Percentiles rank a stretch among this genome's conserved stretches.
These are phyloP conservation scores for Willowsia nigromaculata DNA, from an alignment of 2,888 invertebrate species.

Conservation along the genomic window DNA sequence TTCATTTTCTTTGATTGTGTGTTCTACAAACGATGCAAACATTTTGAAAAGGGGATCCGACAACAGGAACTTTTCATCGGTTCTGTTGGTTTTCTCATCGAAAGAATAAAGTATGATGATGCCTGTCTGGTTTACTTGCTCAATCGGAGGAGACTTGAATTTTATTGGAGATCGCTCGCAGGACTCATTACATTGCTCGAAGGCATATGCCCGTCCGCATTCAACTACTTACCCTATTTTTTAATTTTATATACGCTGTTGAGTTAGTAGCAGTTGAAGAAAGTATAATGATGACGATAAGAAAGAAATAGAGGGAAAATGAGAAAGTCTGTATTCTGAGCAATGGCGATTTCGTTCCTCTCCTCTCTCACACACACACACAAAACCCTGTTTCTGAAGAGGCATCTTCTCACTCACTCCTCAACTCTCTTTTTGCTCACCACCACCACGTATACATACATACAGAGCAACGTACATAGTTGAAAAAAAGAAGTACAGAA, in stretches of 20 bases:
- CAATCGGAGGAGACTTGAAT: background rate
- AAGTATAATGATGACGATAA: slow-evolving; percentile 10
- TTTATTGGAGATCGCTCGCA: slow-evolving; percentile 32
- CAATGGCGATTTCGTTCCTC: slow-evolving; percentile 44
- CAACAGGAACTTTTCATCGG: background rate
- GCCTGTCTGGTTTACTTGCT: background rate
- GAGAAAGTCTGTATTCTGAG: background rate
- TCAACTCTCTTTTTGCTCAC: background rate
- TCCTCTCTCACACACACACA: background rate
- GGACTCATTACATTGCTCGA: background rate
- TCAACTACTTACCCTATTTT: slow-evolving; percentile 37
- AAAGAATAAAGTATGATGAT: background rate
- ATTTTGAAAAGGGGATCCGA: background rate
- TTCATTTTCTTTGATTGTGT: background rate
- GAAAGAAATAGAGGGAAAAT: background rate
- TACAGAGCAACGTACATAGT: no score
- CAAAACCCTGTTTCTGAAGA: slow-evolving; percentile 40
- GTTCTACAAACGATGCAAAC: background rate
- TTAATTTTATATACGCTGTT: slow-evolving; percentile 14
- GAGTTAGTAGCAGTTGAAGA: background rate
- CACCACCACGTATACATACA: background rate
- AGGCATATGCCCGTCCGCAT: slow-evolving; percentile 7
- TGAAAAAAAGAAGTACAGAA: slow-evolving; percentile 1
- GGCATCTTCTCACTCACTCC: slow-evolving; percentile 34
- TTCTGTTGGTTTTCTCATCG: background rate